Evolutionary conservation across 37 sponge, comb jelly and placozoan genomes (phyloP).

Genomic region (Ianthella basta): DNA sequence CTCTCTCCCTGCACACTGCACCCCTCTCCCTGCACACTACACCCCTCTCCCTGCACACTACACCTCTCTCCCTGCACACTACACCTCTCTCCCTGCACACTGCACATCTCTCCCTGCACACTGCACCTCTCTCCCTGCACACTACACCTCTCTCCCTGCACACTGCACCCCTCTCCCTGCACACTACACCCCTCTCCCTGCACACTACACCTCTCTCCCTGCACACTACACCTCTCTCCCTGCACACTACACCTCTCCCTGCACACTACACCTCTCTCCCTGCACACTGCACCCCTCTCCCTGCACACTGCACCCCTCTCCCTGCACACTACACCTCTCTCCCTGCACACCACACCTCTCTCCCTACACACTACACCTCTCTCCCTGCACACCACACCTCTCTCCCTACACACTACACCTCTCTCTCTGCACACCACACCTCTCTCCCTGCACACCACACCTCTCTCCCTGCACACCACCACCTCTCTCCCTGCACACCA

Average conservation of each 20-base stretch:
- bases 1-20: no score
- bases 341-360: background rate
- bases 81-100: background rate
- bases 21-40: background rate
- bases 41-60: background rate
- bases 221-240: background rate
- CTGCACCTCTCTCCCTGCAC: no score
- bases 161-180: background rate
- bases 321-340: background rate
- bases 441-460: background rate
- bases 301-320: background rate
- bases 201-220: background rate
- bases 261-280: background rate
- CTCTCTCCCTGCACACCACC: no score
- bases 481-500: background rate
- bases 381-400: background rate
- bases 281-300: background rate
- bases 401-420: background rate
- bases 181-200: background rate
- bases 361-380: background rate
- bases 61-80: no score
- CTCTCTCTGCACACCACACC: background rate
- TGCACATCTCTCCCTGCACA: background rate
- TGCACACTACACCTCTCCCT: no score
- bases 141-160: background rate